A percentile compares a stretch with the other conserved stretches of the same genome.
phyloP scores from a whole-genome alignment of 2,888 invertebrate genomes.

The Aproaerema taeniolella region DNA sequence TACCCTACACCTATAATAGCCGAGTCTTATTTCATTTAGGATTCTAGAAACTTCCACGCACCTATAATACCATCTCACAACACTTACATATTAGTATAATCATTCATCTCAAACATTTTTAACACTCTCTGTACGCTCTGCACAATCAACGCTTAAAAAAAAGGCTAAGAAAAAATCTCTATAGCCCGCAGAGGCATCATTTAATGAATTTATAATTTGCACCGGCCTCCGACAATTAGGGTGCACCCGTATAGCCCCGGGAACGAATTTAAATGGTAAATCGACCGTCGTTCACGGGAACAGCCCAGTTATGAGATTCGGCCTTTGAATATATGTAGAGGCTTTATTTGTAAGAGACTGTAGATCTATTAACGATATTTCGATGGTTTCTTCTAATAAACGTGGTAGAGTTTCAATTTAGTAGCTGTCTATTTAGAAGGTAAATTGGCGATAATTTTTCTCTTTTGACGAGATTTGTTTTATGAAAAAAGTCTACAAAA shows the following conservation, averaged over 20 bases:
- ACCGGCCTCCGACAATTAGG: slow-evolving; percentile 47
- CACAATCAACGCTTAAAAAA: slow-evolving; percentile 12
- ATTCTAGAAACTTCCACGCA: not conserved
- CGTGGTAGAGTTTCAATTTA: too few relatives aligned
- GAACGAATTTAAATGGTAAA: slow-evolving; percentile 54
- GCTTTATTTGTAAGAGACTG: too few relatives aligned
- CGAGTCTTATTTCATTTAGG: too few relatives aligned
- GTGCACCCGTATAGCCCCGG: slow-evolving; percentile 42
- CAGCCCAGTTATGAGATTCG: slow-evolving; percentile 29
- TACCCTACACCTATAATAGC: too few relatives aligned
- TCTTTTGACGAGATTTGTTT: too few relatives aligned
- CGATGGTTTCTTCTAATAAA: too few relatives aligned
- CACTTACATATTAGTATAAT: not conserved
- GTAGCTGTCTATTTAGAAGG: too few relatives aligned
- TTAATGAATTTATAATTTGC: slow-evolving; percentile 70
- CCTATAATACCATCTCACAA: not conserved
- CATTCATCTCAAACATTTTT: not conserved
- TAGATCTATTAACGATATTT: too few relatives aligned
- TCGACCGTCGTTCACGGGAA: slow-evolving; percentile 40
- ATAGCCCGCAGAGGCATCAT: slow-evolving; percentile 32
- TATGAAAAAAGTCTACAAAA: too few relatives aligned
- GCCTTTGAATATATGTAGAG: too few relatives aligned
- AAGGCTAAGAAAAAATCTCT: slow-evolving; percentile 30
- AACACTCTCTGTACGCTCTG: slow-evolving; percentile 7
- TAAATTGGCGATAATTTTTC: too few relatives aligned